Conservation (phyloP, 2,888 invertebrate species). For the Conistra vaccinii region DNA sequence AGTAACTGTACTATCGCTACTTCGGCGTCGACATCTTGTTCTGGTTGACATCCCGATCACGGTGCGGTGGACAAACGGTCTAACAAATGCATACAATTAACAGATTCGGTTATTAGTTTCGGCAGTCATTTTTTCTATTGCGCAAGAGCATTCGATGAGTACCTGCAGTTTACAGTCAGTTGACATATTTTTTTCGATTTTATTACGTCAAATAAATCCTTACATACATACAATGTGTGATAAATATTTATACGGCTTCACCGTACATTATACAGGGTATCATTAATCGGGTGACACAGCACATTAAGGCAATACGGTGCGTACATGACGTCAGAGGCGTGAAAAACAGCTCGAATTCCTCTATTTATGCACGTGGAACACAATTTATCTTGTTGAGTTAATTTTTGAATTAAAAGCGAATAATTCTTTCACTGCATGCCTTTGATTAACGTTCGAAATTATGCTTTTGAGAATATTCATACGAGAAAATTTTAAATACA, state of each 20-base stretch:
- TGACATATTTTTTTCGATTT: not conserved
- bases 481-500: slow-evolving; percentile 25
- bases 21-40: no score
- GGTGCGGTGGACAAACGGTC: no score
- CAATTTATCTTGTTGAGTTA: slow-evolving; percentile 61
- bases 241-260: slow-evolving; percentile 38
- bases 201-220: slow-evolving; percentile 21
- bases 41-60: no score
- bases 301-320: slow-evolving; percentile 66
- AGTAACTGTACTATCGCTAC: no score
- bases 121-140: not conserved
- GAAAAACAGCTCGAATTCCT: slow-evolving; percentile 59
- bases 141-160: not conserved
- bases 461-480: slow-evolving; percentile 42
- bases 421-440: slow-evolving; percentile 32
- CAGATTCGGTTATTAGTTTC: not conserved
- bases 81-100: not conserved
- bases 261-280: slow-evolving; percentile 42
- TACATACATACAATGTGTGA: slow-evolving; percentile 26
- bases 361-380: slow-evolving; percentile 61
- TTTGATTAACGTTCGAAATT: slow-evolving; percentile 36
- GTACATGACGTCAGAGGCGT: slow-evolving; percentile 54
- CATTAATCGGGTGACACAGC: slow-evolving; percentile 65
- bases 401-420: slow-evolving; percentile 55
- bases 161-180: not conserved